Percentiles rank a stretch among this genome's conserved stretches.
phyloP scores from a whole-genome alignment of 1,140 invertebrate genomes.

The Mamestra configurata region DNA sequence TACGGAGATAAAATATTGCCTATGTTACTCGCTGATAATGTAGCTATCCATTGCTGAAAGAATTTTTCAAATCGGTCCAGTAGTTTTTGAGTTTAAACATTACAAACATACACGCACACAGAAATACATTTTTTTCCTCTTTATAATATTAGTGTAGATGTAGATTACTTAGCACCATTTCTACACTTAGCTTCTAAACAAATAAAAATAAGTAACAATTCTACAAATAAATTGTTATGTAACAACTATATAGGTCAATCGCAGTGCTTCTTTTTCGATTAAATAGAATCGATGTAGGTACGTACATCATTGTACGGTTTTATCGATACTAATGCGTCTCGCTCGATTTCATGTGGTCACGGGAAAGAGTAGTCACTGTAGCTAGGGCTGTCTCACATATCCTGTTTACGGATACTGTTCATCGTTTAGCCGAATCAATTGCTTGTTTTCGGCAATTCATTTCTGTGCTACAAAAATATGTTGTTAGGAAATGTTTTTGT shows the following conservation, averaged over 20 bases:
- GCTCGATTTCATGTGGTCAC: constrained; percentile 58
- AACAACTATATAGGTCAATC: constrained; percentile 28
- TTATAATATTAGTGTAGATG: too few species aligned
- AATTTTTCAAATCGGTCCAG: too few species aligned
- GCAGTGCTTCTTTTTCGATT: constrained; percentile 28
- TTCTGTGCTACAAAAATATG: background rate
- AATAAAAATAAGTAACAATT: background rate
- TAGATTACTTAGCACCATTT: too few species aligned
- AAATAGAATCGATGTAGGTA: constrained; percentile 47
- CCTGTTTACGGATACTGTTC: constrained; percentile 35
- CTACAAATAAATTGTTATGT: constrained; percentile 11
- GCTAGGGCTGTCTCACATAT: constrained; percentile 39
- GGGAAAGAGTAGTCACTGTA: constrained; percentile 44
- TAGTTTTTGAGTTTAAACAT: too few species aligned
- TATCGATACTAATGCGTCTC: constrained; percentile 61
- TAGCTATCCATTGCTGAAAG: too few species aligned
- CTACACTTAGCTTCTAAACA: background rate
- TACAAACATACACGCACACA: too few species aligned
- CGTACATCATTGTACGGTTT: constrained; percentile 55
- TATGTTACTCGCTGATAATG: too few species aligned
- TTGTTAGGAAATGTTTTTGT: background rate
- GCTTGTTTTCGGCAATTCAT: constrained; percentile 39
- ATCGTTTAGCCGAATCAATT: constrained; percentile 15
- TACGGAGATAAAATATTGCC: too few species aligned
- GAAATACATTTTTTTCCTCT: too few species aligned